Percentiles rank a stretch among this genome's conserved stretches.
These are phyloP conservation scores for Larimichthys polyactis DNA, from an alignment of 2,113 vertebrate species.

Conservation along the genomic window DNA sequence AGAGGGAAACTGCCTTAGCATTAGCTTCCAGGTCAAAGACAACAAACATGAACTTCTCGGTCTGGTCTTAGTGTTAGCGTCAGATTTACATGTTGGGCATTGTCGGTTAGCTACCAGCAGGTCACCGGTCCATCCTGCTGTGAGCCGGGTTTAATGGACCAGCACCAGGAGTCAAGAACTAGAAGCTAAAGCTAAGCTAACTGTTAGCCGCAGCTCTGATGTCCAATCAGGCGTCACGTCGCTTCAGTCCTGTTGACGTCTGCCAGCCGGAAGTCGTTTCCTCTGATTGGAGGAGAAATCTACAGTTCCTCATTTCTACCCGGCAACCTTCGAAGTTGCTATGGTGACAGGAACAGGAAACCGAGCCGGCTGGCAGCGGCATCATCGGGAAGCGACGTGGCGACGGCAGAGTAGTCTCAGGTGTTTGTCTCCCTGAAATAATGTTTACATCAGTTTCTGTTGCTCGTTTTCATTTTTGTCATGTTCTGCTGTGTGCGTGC, in stretches of 20 bases:
- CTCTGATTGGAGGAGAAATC: neutral
- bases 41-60: too few species aligned
- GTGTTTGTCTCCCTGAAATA: conserved; percentile 54
- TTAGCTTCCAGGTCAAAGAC: neutral
- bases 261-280: neutral
- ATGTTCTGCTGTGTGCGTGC: conserved; percentile 11
- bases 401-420: conserved; percentile 56
- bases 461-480: neutral
- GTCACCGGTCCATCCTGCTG: too few species aligned
- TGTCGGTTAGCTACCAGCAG: too few species aligned
- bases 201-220: neutral
- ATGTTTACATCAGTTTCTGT: conserved; percentile 78
- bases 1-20: neutral
- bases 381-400: neutral
- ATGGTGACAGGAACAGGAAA: conserved; percentile 7
- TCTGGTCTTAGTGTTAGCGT: too few species aligned
- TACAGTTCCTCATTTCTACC: too few species aligned
- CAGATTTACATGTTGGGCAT: too few species aligned
- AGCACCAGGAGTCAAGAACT: too few species aligned
- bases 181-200: too few species aligned
- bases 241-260: neutral
- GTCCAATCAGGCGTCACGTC: too few species aligned
- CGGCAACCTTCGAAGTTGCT: neutral
- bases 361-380: neutral
- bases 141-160: too few species aligned